Conservation (phyloP, 2,113 vertebrate genomes). For the Myotis lucifugus region DNA sequence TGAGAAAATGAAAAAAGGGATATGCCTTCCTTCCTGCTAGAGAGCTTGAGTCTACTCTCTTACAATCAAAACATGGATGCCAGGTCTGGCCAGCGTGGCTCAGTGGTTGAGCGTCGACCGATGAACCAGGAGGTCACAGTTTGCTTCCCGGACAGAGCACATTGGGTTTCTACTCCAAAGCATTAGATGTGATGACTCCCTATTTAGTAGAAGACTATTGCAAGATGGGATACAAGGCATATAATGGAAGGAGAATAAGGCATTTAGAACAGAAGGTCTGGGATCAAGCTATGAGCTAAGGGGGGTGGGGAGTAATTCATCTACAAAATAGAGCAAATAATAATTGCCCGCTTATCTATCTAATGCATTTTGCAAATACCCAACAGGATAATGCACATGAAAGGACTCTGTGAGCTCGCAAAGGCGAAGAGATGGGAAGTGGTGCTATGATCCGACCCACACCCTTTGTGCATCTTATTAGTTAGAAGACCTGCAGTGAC, state of each 20-base stretch:
- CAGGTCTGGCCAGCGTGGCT: no score
- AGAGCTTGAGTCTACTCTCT: neutral
- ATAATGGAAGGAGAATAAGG: neutral
- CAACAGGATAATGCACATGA: neutral
- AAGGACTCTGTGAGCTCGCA: neutral
- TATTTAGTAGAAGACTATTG: neutral
- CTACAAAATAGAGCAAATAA: neutral
- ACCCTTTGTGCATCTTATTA: neutral
- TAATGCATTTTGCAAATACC: neutral
- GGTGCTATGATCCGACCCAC: neutral
- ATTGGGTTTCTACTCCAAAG: neutral
- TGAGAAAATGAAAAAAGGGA: neutral
- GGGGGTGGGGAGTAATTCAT: neutral
- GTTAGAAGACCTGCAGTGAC: neutral
- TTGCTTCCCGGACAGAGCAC: no score
- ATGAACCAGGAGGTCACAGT: no score
- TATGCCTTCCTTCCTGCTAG: neutral
- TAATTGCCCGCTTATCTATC: neutral
- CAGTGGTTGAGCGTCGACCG: no score
- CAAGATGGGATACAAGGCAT: no score
- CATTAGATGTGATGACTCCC: neutral
- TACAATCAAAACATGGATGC: neutral
- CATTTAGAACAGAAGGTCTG: neutral
- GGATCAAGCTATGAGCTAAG: neutral
- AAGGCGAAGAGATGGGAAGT: neutral